These are phyloP conservation scores for Triplophysa dalaica DNA, from an alignment of 2,113 vertebrate species.

Conservation along the genomic window DNA sequence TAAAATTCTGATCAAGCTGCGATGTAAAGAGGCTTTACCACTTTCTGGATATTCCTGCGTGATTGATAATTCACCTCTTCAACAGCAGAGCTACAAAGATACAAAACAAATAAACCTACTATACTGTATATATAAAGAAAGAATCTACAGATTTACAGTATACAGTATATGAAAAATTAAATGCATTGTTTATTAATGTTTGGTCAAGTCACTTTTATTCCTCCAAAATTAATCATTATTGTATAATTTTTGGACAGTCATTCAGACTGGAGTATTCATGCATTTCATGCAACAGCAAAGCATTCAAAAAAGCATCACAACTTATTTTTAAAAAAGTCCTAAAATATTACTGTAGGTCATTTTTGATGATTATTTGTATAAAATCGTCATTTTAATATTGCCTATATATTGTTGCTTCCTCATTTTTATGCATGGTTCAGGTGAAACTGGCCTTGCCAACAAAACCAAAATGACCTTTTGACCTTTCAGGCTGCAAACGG, in stretches of 20 bases:
- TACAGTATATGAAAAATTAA: not conserved
- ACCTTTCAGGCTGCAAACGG: not conserved
- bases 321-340: not conserved
- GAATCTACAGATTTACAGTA: not conserved
- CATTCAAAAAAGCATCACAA: no score
- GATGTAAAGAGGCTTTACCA: slow-evolving; percentile 65
- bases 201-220: not conserved
- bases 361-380: no score
- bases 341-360: not conserved
- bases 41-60: slow-evolving; percentile 64
- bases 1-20: not conserved
- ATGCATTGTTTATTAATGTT: not conserved
- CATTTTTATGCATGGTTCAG: not conserved
- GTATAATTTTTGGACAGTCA: not conserved
- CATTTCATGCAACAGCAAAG: not conserved
- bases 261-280: not conserved
- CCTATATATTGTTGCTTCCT: not conserved
- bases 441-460: not conserved
- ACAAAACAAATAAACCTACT: slow-evolving; percentile 37
- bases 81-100: slow-evolving; percentile 63
- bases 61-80: slow-evolving; percentile 71
- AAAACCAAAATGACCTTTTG: slow-evolving; percentile 10
- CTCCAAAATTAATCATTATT: not conserved
- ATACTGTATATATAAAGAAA: no score
- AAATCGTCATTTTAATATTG: no score